Evolutionary conservation across 2,888 invertebrate species (phyloP), one percentile per base, ranked within the genome.

Genomic region (Heliconius erato): DNA sequence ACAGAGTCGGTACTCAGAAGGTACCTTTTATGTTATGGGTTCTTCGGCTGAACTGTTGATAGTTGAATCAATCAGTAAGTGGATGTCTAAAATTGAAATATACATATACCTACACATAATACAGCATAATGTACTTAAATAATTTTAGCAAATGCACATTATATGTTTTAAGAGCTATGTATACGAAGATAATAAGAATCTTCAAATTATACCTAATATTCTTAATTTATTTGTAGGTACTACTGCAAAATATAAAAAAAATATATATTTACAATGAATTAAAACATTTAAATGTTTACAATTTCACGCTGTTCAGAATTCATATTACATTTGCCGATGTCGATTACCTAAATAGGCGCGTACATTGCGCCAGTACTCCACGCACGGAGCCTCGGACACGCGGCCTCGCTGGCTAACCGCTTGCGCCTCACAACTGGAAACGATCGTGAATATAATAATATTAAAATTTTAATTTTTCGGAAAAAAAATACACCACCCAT

Each of bases 401-500:
- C 40, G 59, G n/a, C 63, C 76, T 63, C 35, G n/a, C 63, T 35
- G 7, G 35, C 63, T 16, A 14, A 2, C 67, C 19, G 67, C 26
- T 40, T n/a, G 44, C 28, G 5, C 11, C 3, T 26, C 44, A 19
- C 40, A 67, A 40, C 19, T 35, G 35, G 26, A 77, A 71, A 72
- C 14, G 26, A 78, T 44, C 44, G 71, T n/a, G 40, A n/a, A 40
- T 71, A 69, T 71, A 68, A 69, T 83, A 79, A 80, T 80, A 84
- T 74, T 71, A 83, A 84, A 83, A 63, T 69, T 81, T 74, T 63
- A 78, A 83, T 81, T 78, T 83, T 26, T 65, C 14, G 28, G 1
- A 40, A 69, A 83, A 79, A 83, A 80, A 54, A 23, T 65, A 40
- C 54, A 80, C 80, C 54, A 80, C 68, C 79, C 76, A 80, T 71